These are phyloP conservation scores for Cottoperca gobio DNA, from an alignment of 2,797 vertebrate species.

Conservation along the genomic window DNA sequence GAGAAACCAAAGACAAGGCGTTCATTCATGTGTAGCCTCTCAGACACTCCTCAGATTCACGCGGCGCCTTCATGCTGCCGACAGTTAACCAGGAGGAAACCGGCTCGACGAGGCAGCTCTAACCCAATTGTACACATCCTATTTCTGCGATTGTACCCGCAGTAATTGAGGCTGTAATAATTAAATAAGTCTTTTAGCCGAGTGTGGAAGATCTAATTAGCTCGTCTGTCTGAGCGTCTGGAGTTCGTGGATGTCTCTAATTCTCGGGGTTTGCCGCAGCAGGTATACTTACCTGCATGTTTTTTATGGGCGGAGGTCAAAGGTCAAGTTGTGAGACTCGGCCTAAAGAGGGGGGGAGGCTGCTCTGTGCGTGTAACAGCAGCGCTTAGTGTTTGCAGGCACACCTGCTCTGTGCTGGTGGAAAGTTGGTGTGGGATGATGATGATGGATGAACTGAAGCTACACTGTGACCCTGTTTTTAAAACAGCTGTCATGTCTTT, in stretches of 20 bases:
- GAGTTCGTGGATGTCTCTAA: slow-evolving; percentile 26
- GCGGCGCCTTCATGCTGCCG: slow-evolving; percentile 25
- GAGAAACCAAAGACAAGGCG: slow-evolving; percentile 45
- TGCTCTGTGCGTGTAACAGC: slow-evolving; percentile 59
- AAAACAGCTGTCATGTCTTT: no score
- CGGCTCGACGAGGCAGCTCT: slow-evolving; percentile 40
- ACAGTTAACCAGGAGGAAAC: slow-evolving; percentile 58
- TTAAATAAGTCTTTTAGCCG: slow-evolving; percentile 73
- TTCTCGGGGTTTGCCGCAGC: slow-evolving; percentile 26
- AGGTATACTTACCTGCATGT: slow-evolving; percentile 41
- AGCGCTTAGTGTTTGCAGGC: slow-evolving; percentile 57
- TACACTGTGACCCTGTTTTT: no score
- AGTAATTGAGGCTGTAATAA: slow-evolving; percentile 73
- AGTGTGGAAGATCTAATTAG: slow-evolving; percentile 75
- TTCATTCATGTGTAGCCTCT: slow-evolving; percentile 45
- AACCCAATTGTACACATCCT: slow-evolving; percentile 69
- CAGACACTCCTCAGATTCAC: slow-evolving; percentile 23
- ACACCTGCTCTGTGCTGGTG: slow-evolving; percentile 74
- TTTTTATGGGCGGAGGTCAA: slow-evolving; percentile 43
- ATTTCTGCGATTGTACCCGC: slow-evolving; percentile 63
- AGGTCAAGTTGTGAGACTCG: slow-evolving; percentile 25
- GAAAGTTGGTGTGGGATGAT: no score
- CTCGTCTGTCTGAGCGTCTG: slow-evolving; percentile 60
- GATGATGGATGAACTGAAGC: no score
- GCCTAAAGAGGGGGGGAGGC: slow-evolving; percentile 48